Evolutionary conservation across 2,113 vertebrate species (phyloP).

Genomic region (Mixornis gularis): DNA sequence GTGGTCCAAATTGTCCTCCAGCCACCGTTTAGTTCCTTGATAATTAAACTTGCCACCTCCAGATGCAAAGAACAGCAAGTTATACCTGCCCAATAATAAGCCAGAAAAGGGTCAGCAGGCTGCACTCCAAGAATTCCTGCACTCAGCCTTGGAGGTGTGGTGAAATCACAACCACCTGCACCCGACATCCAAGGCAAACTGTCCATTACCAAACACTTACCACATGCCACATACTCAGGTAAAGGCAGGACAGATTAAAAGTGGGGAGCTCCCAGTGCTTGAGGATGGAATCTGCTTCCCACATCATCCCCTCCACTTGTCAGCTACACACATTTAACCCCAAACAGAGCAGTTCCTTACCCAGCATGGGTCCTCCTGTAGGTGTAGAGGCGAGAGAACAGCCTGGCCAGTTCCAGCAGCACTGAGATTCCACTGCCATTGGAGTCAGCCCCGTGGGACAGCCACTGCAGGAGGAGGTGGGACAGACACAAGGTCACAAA

Average conservation of each 20-base stretch:
- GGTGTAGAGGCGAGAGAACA: conserved; percentile 96
- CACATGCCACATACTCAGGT: background rate
- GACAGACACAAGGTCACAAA: background rate
- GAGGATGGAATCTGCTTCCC: background rate
- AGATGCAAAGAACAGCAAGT: conserved; percentile 93
- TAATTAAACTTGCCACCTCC: conserved; percentile 98
- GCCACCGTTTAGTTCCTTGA: conserved; percentile 96
- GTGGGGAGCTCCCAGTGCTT: background rate
- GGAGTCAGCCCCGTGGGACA: conserved; percentile 93
- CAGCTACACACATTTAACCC: background rate
- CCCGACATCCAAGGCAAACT: background rate
- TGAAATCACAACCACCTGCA: background rate
- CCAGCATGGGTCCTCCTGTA: conserved; percentile 94
- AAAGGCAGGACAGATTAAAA: background rate
- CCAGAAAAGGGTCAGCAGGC: background rate
- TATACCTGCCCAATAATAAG: conserved; percentile 79
- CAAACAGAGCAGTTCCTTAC: conserved; percentile 59
- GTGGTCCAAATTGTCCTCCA: conserved; percentile 96
- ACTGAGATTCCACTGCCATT: conserved; percentile 91
- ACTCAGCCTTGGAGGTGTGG: background rate
- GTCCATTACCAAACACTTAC: background rate
- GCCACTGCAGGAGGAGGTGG: conserved; percentile 75
- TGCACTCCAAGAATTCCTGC: background rate
- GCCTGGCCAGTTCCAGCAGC: conserved; percentile 90
- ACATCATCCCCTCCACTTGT: background rate